Percentiles rank a stretch among this genome's conserved stretches.
These are phyloP conservation scores for Oncorhynchus masou DNA, from an alignment of 2,113 vertebrate genomes.

Conservation along the genomic window DNA sequence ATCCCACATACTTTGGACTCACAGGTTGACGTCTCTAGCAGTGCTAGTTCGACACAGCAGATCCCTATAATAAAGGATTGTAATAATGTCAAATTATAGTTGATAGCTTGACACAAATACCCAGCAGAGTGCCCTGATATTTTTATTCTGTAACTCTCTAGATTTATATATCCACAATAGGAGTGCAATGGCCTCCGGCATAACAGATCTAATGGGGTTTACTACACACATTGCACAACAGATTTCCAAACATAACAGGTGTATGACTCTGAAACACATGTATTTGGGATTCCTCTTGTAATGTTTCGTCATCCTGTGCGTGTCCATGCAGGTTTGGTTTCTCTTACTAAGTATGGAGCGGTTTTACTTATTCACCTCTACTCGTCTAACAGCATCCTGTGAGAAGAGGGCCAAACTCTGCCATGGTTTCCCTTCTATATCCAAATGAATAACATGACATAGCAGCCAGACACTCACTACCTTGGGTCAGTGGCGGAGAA, in stretches of 20 bases:
- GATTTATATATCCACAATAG: no score
- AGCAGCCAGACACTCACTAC: background rate
- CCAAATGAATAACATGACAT: background rate
- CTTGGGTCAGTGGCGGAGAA: constrained; percentile 2
- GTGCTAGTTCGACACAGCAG: background rate
- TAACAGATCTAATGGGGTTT: background rate
- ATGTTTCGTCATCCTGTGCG: background rate
- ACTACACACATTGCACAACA: background rate
- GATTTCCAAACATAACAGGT: background rate
- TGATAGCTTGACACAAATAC: background rate
- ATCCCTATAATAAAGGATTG: background rate
- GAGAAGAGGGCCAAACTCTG: background rate
- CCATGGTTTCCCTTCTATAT: background rate
- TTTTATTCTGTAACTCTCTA: no score
- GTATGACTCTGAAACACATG: background rate
- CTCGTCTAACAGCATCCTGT: background rate
- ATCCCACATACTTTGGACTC: background rate
- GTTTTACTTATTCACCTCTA: background rate
- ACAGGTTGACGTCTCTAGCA: background rate
- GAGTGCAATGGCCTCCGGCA: background rate
- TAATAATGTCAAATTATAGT: background rate
- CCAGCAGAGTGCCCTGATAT: background rate
- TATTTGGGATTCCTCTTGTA: background rate
- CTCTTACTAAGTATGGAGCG: background rate
- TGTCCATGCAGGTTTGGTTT: background rate